Evolutionary conservation across 2,797 vertebrate species (phyloP).

Genomic region (Arremon brunneinucha): DNA sequence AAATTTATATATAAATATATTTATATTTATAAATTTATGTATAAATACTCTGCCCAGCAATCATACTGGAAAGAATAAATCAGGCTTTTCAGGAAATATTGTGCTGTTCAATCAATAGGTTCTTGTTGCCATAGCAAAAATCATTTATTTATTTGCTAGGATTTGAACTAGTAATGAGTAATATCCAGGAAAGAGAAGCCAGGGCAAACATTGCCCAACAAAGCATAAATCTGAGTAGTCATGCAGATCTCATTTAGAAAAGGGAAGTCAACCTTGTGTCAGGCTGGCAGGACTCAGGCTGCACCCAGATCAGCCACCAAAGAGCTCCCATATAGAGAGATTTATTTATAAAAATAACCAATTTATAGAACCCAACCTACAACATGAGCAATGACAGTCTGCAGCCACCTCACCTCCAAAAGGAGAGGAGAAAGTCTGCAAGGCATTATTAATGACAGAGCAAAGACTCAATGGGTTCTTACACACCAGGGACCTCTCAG

Average conservation of each 20-base stretch:
- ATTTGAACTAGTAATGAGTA: not conserved
- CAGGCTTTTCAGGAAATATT: not conserved
- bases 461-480: not conserved
- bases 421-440: not conserved
- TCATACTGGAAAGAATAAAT: not conserved
- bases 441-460: not conserved
- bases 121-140: not conserved
- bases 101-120: not conserved
- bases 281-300: not conserved
- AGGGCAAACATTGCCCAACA: not conserved
- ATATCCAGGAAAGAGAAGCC: not conserved
- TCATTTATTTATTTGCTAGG: not conserved
- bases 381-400: fast-evolving
- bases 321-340: not conserved
- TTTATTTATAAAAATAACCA: not conserved
- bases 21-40: not conserved
- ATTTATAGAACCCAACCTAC: not conserved
- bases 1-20: no score
- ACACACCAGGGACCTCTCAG: not conserved
- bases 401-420: not conserved
- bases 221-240: not conserved
- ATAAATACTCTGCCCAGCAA: not conserved
- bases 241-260: not conserved
- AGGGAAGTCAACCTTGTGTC: not conserved
- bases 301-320: not conserved